Base-by-base conservation (phyloP, 1,140 invertebrate species). In the Drosophila persimilis region DNA sequence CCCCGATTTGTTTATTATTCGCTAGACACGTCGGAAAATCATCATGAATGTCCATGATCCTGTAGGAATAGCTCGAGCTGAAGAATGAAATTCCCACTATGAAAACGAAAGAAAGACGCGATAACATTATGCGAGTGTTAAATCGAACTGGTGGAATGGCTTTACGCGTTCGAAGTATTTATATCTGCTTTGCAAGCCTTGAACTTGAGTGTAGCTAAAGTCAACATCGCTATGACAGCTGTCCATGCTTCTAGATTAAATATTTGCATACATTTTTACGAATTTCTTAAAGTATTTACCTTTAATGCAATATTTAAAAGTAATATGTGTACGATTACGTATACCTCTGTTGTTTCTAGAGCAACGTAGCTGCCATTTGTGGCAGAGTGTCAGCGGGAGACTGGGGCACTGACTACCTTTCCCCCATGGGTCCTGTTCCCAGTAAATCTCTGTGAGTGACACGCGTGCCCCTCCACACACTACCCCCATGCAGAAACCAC, bases 341-440 rank as follows among this genome's bases (percentile, higher is more conserved):
- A 41, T 31, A 17, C 41, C 31, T 17, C 11, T 26, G 39, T 7
- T 24, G 4, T 31, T 20, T 22, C 35, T 39, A 24, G 51, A n/a
- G 60, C 66, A 83, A 85, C 81, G 81, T 85, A 85, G 48, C 50
- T 77, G 77, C 61, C 81, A 85, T 86, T 85, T 81, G 77, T 70
- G 64, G 62, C 35, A 22, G 26, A 55, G 47, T 43, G 44, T 29
- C 41, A 29, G 47, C 39, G 50, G 51, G 47, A 46, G 44, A 17
- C 35, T 24, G 47, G 35, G 48, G 15, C 29, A 39, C 53, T 24
- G 48, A n/a, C 24, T 22, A 69, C 46, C 35, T 66, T 57, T 35
- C 26, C 66, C 66, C 52, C 44, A 55, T 57, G 72, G 48, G 41
- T 57, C 17, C 61, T 57, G 20, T 46, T 62, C 48, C 47, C 52